Conservation (phyloP, 2,113 vertebrate genomes). For the Acanthisitta chloris region DNA sequence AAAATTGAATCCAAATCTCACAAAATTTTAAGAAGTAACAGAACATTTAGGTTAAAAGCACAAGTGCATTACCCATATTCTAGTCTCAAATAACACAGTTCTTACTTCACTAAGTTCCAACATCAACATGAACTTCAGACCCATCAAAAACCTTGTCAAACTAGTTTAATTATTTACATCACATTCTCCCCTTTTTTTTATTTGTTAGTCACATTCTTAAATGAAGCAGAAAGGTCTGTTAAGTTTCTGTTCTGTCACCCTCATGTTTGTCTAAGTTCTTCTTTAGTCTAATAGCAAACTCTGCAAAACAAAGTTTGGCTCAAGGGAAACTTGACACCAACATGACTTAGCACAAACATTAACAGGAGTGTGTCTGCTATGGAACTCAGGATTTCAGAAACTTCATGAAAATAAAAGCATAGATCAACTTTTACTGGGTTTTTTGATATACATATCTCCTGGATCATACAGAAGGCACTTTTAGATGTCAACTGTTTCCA, state of each 20-base stretch:
- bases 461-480: background rate
- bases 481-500: background rate
- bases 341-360: accelerated
- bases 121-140: background rate
- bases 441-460: background rate
- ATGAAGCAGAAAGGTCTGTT: background rate
- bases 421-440: background rate
- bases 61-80: background rate
- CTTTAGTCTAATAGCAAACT: background rate
- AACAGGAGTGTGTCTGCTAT: background rate
- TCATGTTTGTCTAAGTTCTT: background rate
- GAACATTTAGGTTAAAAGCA: background rate
- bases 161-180: background rate
- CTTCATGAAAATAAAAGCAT: background rate
- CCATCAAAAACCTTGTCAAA: background rate
- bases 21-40: background rate
- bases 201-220: background rate
- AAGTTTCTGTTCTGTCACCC: background rate
- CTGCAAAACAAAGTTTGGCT: background rate
- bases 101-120: background rate
- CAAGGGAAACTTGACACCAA: background rate
- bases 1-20: background rate
- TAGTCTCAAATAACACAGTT: background rate
- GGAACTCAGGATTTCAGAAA: background rate
- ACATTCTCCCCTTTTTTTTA: background rate